Conservation (phyloP, 2,113 vertebrate genomes). For the Lethenteron camtschaticum region DNA sequence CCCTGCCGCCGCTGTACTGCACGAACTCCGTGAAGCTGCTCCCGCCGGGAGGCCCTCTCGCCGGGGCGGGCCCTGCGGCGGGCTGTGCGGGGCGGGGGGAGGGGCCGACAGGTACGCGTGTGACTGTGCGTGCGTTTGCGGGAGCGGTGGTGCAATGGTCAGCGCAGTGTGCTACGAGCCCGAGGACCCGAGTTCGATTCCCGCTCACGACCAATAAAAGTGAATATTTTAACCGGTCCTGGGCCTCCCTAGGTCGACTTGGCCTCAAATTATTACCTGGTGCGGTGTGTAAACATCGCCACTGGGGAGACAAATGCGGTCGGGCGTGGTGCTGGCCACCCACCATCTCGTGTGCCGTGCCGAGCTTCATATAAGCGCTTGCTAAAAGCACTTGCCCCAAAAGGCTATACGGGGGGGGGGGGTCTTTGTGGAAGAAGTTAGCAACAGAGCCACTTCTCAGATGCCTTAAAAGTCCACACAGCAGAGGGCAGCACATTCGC, state of each 20-base stretch:
- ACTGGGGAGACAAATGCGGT: no score
- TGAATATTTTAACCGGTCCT: background rate
- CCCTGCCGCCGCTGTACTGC: conserved; percentile 51
- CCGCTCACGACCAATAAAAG: background rate
- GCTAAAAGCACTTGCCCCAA: no score
- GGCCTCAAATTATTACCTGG: no score
- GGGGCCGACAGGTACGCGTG: background rate
- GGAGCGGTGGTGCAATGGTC: background rate
- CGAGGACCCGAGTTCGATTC: background rate
- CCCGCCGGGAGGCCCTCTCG: conserved; percentile 46
- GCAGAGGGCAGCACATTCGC: no score
- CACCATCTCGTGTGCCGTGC: no score
- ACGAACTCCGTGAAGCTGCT: conserved; percentile 88
- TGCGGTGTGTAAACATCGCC: no score
- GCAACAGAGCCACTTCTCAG: no score
- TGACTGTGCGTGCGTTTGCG: background rate
- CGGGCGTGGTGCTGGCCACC: no score
- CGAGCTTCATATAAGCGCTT: no score
- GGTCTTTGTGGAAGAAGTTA: no score
- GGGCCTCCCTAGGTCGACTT: background rate
- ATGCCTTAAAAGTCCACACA: no score
- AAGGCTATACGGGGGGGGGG: no score
- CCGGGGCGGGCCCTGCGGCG: conserved; percentile 22
- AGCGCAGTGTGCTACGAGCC: background rate
- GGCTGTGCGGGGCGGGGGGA: conserved; percentile 20